phyloP scores from a whole-genome alignment of 35 echinoderm and acorn worm species.

The Stichopus chloronotus region DNA sequence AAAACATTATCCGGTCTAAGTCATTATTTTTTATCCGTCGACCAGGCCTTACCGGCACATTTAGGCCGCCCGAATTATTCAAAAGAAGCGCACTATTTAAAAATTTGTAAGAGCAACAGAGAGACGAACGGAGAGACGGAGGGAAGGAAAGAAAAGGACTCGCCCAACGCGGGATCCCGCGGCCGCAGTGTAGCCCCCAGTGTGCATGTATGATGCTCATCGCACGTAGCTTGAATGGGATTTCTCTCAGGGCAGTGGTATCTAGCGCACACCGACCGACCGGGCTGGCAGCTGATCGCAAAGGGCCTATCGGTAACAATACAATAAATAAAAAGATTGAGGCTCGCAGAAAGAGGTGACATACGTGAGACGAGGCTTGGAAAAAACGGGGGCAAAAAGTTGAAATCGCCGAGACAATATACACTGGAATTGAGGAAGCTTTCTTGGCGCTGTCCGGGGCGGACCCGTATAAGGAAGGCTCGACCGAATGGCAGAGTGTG shows the following conservation, averaged over 20 bases:
- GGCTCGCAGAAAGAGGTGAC: not conserved
- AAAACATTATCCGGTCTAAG: not conserved
- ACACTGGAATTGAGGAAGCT: not conserved
- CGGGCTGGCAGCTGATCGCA: not conserved
- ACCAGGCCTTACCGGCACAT: not conserved
- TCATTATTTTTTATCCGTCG: not conserved
- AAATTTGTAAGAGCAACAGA: not conserved
- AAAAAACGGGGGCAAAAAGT: not conserved
- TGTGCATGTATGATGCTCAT: not conserved
- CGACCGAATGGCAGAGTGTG: constrained; percentile 37
- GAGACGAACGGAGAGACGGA: too few relatives aligned
- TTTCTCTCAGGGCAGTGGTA: not conserved
- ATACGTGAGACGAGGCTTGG: not conserved
- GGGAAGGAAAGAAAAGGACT: too few relatives aligned
- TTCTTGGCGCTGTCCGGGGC: constrained; percentile 18
- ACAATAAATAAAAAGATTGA: not conserved
- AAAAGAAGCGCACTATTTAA: not conserved
- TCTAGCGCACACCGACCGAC: not conserved
- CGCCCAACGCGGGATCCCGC: too few relatives aligned
- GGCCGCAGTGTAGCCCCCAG: too few relatives aligned
- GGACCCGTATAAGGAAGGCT: not conserved
- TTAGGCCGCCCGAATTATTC: not conserved
- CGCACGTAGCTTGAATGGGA: not conserved
- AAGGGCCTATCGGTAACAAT: not conserved
- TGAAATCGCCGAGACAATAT: not conserved